Base-by-base conservation (phyloP, 2,888 invertebrate species). In the Agrochola circellaris region DNA sequence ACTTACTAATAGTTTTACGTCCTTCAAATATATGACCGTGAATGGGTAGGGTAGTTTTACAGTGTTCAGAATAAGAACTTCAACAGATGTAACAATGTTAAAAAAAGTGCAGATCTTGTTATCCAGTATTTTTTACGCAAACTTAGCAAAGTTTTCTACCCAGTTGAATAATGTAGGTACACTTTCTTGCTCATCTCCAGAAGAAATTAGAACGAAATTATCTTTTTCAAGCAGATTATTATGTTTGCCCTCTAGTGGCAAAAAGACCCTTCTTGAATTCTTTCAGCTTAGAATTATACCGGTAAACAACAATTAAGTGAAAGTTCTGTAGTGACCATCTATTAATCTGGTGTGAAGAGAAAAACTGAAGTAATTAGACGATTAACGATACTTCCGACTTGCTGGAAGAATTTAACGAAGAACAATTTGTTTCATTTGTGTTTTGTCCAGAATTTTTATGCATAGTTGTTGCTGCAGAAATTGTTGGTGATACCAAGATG, bases 381-480 rank as follows among this genome's bases (percentile, higher is more conserved):
- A 83, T 82, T 71, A 48, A 62, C 42, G 45, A 64, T 65, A 72
- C 73, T 78, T 82, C 42, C 48, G 73, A 72, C 65, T 73, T 64
- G 54, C 23, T 58, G 8, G 26, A 76, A 81, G 42, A 70, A 67
- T 61, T 76, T 70, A 58, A 77, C 8, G 42, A 71, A n/a, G 20
- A 62, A 48, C n/a, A 58, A 62, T 81, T 76, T 45, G n/a, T 67
- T 77, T 58, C 0, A 34, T 38, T 69, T 45, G 23, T 30, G 2
- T 30, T 30, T 30, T 30, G 26, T 67, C 5, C 15, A 45, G 13
- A 17, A 9, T 75, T 48, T 74, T 51, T 30, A 42, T n/a, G 7
- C 23, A 17, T 9, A 30, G 15, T 26, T 2, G 30, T 20, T 38
- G 62, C 5, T 48, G 23, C 3, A 30, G 30, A 30, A 30, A 30